Conservation (phyloP, 2,888 invertebrate genomes). For the Tenthredo notha region DNA sequence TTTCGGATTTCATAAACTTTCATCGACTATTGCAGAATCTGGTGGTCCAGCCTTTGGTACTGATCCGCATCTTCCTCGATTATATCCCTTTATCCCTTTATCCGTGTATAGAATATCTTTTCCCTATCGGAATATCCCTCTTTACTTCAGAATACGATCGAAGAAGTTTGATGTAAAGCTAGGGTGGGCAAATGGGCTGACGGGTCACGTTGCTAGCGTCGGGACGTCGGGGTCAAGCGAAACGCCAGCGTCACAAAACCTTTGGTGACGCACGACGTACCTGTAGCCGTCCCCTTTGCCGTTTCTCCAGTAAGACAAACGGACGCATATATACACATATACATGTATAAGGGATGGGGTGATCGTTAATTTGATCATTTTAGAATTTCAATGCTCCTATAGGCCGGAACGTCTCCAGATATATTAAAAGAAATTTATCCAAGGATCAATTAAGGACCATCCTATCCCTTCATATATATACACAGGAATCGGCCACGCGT, state of each 20-base stretch:
- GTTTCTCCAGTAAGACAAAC: constrained; percentile 1
- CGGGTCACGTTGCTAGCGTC: constrained; percentile 18
- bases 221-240: constrained; percentile 29
- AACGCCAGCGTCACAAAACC: background rate
- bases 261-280: constrained; percentile 29
- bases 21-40: background rate
- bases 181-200: background rate
- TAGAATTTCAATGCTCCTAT: too few species aligned
- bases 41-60: background rate
- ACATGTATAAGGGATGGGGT: background rate
- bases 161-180: background rate
- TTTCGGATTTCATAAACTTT: too few species aligned
- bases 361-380: too few species aligned
- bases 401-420: too few species aligned
- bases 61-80: background rate
- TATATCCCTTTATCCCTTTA: too few species aligned
- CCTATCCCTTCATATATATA: background rate
- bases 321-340: background rate
- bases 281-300: background rate
- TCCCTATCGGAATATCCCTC: background rate
- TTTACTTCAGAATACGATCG: background rate
- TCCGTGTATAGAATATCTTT: background rate
- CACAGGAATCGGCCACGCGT: background rate
- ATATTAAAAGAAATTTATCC: too few species aligned
- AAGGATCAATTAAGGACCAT: too few species aligned